Conservation (phyloP, 2,797 vertebrate species). For the Melopsittacus undulatus region DNA sequence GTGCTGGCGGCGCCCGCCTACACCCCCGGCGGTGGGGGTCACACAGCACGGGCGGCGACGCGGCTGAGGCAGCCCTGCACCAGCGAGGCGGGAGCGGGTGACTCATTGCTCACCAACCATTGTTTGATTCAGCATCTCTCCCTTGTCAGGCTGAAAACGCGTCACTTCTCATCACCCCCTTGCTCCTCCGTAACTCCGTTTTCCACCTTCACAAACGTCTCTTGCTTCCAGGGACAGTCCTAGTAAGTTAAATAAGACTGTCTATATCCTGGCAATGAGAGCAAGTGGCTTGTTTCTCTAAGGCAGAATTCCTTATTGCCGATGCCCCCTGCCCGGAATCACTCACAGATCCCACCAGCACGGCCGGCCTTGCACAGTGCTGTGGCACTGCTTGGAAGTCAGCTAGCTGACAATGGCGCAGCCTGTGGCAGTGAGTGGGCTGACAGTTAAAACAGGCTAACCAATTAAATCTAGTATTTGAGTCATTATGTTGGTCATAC, state of each 20-base stretch:
- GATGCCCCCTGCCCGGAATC: background rate
- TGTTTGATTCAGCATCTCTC: fast-evolving
- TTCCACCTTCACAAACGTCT: background rate
- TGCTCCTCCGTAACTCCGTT: background rate
- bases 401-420: background rate
- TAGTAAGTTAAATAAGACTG: background rate
- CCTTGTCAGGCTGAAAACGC: background rate
- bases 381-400: background rate
- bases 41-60: background rate
- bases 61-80: background rate
- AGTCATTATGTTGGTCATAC: background rate
- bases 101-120: fast-evolving
- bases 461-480: background rate
- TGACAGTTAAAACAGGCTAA: background rate
- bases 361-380: background rate
- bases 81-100: background rate
- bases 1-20: background rate
- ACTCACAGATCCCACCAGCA: background rate
- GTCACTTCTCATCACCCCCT: no score
- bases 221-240: background rate
- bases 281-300: background rate
- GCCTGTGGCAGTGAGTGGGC: background rate
- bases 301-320: background rate
- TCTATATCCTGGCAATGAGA: background rate
- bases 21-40: background rate